phyloP scores from a whole-genome alignment of 2,888 invertebrate genomes.

The Notocelia uddmanniana region DNA sequence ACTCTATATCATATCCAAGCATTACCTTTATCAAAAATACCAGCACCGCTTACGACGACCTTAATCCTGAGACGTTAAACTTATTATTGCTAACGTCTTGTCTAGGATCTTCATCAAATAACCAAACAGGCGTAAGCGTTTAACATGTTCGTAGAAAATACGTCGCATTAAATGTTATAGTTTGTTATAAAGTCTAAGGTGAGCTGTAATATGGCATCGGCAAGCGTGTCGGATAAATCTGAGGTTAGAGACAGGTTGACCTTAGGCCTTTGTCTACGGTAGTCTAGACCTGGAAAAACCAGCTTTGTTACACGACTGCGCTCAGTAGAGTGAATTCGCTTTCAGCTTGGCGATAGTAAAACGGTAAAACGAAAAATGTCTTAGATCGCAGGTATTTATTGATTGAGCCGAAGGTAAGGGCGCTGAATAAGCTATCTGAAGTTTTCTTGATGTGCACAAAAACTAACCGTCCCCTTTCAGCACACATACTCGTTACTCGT shows the following conservation, averaged over 20 bases:
- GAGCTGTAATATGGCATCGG: slow-evolving; percentile 8
- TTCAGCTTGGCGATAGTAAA: background rate
- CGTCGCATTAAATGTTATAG: background rate
- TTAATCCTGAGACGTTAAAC: slow-evolving; percentile 20
- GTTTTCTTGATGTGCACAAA: too few relatives aligned
- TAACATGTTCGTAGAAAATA: background rate
- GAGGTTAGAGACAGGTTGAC: slow-evolving; percentile 37
- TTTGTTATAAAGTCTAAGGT: background rate
- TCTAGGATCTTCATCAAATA: background rate
- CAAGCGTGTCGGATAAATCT: slow-evolving; percentile 23
- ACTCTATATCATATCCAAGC: slow-evolving; percentile 4
- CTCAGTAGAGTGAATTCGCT: background rate
- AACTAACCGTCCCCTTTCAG: too few relatives aligned
- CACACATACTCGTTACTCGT: too few relatives aligned
- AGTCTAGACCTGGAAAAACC: slow-evolving; percentile 31
- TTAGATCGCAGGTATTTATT: too few relatives aligned
- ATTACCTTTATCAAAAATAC: slow-evolving; percentile 10
- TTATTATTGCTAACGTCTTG: slow-evolving; percentile 13
- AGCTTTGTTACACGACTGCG: slow-evolving; percentile 18
- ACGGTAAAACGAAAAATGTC: too few relatives aligned
- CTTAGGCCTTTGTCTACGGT: slow-evolving; percentile 35
- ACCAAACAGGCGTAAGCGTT: background rate
- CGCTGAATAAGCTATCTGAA: too few relatives aligned
- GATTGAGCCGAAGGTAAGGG: too few relatives aligned
- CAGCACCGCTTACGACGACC: background rate